phyloP scores from a whole-genome alignment of 2,888 invertebrate species.

The Ferrisia virgata region DNA sequence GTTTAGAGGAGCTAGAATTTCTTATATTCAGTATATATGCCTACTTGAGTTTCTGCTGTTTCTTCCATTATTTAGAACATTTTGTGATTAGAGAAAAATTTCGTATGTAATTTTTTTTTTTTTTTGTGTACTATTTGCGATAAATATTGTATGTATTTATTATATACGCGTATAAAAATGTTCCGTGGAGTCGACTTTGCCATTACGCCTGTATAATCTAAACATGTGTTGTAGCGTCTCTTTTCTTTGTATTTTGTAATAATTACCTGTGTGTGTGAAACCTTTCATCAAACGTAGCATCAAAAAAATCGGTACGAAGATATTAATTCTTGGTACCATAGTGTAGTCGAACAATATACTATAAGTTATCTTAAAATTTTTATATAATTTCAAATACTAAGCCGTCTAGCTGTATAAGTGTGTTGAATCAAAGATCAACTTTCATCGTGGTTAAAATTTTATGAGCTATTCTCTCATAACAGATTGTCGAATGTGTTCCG shows the following conservation, averaged over 20 bases:
- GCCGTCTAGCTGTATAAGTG: too few relatives aligned
- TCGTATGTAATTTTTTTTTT: slow-evolving; percentile 4
- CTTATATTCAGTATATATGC: not conserved
- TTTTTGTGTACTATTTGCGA: too few relatives aligned
- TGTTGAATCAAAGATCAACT: too few relatives aligned
- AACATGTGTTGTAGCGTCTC: not conserved
- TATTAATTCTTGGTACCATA: not conserved
- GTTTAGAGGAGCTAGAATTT: not conserved
- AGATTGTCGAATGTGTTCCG: too few relatives aligned
- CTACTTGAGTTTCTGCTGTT: not conserved
- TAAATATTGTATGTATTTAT: not conserved
- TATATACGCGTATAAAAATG: not conserved
- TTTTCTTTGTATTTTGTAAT: too few relatives aligned
- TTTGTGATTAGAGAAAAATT: not conserved
- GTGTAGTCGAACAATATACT: not conserved
- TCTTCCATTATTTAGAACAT: slow-evolving; percentile 10
- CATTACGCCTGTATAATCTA: too few relatives aligned
- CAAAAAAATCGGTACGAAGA: not conserved
- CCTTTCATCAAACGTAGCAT: not conserved
- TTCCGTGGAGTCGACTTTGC: not conserved
- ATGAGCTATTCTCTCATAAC: too few relatives aligned
- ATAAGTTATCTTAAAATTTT: too few relatives aligned
- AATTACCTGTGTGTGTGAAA: not conserved
- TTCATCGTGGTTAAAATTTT: too few relatives aligned
- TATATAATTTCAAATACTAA: too few relatives aligned